Base-by-base conservation (phyloP, 2,888 invertebrate species). In the Abrostola tripartita region DNA sequence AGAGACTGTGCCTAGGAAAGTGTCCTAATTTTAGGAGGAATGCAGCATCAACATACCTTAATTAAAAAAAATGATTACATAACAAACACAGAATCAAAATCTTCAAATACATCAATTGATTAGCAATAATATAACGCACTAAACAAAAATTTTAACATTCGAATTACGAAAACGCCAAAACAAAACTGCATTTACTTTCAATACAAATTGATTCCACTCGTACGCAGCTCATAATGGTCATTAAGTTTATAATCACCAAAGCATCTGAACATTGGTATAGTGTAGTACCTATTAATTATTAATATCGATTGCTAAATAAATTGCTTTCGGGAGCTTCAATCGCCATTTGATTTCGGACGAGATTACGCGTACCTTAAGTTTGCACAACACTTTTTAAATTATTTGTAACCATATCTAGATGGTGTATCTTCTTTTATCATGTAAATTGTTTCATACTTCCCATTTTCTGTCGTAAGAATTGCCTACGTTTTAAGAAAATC, bases 221-320 rank as follows among this genome's bases (percentile, higher is more conserved):
- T 24, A 24, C 24, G 24, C 24, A 24, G 24, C 36, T 59, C 52
- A 36, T 37, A 35, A 74, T 74, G 57, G 61, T 47, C 44, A 47
- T 47, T 47, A 57, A 65, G 58, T 65, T 51, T 65, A 52, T 68
- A 41, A 62, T 65, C 42, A 52, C 40, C 47, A 50, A 37, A 60
- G 61, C 73, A 58, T 72, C 76, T 53, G 35, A 61, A 53, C 49
- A 65, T 72, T 76, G 57, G n/a, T 60, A 51, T 54, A 36, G 36
- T 57, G n/a, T n/a, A n/a, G n/a, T n/a, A n/a, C n/a, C n/a, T n/a
- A 74, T 65, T 76, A 72, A 71, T 71, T 60, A 74, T 65, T 71
- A 54, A 52, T 44, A 37, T 52, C 49, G 35, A 49, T 74, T 74
- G 70, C 54, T 24, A 55, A 74, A 69, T 56, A 60, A 64, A 71